Evolutionary conservation across 2,888 invertebrate genomes (phyloP).

Genomic region (Flexamia atlantica): DNA sequence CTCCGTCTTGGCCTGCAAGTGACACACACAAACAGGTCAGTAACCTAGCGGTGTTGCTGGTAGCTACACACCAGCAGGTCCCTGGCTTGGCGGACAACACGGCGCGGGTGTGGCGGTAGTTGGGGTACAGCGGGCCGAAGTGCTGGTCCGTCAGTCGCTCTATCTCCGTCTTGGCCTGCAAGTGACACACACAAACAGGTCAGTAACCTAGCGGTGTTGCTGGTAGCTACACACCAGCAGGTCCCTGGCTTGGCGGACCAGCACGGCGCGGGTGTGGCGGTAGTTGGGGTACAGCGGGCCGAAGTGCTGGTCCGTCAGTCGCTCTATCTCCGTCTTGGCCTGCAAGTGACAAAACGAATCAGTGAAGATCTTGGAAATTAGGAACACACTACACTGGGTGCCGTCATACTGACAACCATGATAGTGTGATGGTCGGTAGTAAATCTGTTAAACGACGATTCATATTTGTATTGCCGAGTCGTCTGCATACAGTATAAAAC

Average conservation of each 20-base stretch:
- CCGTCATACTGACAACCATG: too few relatives aligned
- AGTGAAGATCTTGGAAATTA: too few relatives aligned
- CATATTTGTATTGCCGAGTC: too few relatives aligned
- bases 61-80: slow-evolving; percentile 83
- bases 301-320: slow-evolving; percentile 80
- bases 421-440: too few relatives aligned
- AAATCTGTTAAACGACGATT: too few relatives aligned
- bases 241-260: slow-evolving; percentile 84
- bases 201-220: slow-evolving; percentile 81
- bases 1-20: slow-evolving; percentile 65
- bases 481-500: too few relatives aligned
- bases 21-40: slow-evolving; percentile 73
- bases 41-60: slow-evolving; percentile 80
- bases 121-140: slow-evolving; percentile 81
- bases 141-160: slow-evolving; percentile 78
- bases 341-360: too few relatives aligned
- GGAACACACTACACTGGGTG: too few relatives aligned
- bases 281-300: slow-evolving; percentile 81
- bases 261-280: slow-evolving; percentile 78
- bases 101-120: slow-evolving; percentile 79
- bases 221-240: slow-evolving; percentile 82
- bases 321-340: slow-evolving; percentile 67
- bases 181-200: slow-evolving; percentile 68
- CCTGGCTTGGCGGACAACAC: slow-evolving; percentile 83
- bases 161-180: slow-evolving; percentile 66